Conservation (phyloP, 2,888 invertebrate species). For the Orthosia gracilis region DNA sequence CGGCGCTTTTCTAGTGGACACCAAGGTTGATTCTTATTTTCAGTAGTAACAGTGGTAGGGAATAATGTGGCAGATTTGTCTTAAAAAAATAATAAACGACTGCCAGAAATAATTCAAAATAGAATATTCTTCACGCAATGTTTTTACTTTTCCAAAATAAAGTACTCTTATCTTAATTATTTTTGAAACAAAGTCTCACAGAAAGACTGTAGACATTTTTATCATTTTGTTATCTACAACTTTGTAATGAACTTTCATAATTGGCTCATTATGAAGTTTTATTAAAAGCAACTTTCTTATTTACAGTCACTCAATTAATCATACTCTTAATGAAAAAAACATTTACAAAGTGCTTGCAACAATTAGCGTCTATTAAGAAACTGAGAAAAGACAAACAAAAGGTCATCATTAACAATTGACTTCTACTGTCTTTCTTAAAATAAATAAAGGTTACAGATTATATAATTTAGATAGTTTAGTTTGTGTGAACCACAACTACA, state of each 20-base stretch:
- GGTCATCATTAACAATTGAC: not conserved
- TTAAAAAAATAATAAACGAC: too few relatives aligned
- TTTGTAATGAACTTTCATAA: conserved; percentile 40
- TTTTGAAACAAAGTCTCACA: conserved; percentile 24
- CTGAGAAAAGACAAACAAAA: not conserved
- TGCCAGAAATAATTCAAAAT: not conserved
- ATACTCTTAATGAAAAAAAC: conserved; percentile 37
- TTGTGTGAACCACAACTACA: too few relatives aligned
- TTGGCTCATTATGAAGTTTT: conserved; percentile 46
- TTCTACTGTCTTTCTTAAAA: not conserved
- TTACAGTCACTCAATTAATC: conserved; percentile 33
- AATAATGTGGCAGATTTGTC: too few relatives aligned
- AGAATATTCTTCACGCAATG: not conserved
- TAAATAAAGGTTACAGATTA: not conserved
- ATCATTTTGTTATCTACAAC: conserved; percentile 34
- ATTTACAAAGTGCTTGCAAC: conserved; percentile 20
- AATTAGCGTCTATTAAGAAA: conserved; percentile 24
- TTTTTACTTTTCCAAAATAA: conserved; percentile 12
- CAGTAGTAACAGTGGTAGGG: too few relatives aligned
- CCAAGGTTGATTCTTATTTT: too few relatives aligned
- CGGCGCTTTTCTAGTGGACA: too few relatives aligned
- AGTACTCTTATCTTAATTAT: conserved; percentile 10
- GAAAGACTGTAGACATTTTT: conserved; percentile 11
- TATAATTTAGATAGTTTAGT: not conserved
- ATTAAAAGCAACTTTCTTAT: conserved; percentile 21